These are phyloP conservation scores for Perca schrenkii DNA, from an alignment of 2,113 vertebrate species.

Conservation along the genomic window DNA sequence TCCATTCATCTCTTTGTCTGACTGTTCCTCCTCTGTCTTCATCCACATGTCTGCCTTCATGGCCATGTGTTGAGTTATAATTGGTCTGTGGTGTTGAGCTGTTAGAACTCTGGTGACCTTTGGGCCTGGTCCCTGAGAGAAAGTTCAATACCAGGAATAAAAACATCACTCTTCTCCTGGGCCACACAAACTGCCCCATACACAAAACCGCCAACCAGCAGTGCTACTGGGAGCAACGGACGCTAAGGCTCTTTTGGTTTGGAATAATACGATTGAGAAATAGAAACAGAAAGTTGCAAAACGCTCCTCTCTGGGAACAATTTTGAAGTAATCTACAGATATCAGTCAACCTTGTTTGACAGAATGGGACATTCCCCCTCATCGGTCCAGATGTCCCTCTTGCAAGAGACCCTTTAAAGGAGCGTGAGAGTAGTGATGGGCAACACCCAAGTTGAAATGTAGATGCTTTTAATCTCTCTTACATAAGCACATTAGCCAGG, in stretches of 20 bases:
- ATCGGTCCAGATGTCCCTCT: constrained; percentile 58
- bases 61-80: constrained; percentile 46
- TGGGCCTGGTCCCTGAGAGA: constrained; percentile 45
- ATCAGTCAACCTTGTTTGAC: constrained; percentile 72
- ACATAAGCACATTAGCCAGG: constrained; percentile 57
- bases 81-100: constrained; percentile 50
- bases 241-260: constrained; percentile 3
- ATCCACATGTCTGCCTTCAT: constrained; percentile 4
- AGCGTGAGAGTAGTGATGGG: constrained; percentile 46
- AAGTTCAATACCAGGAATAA: constrained; percentile 65
- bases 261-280: constrained; percentile 31
- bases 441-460: constrained; percentile 54
- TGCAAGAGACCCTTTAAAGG: constrained; percentile 32
- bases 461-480: constrained; percentile 60
- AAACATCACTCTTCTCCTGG: constrained; percentile 60
- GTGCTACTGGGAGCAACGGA: background rate
- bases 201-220: constrained; percentile 15
- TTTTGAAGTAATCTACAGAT: constrained; percentile 43
- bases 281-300: constrained; percentile 30
- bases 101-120: constrained; percentile 63
- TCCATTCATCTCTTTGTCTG: constrained; percentile 3
- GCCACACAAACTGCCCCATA: constrained; percentile 42
- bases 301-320: background rate
- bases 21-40: constrained; percentile 13
- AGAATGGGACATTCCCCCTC: constrained; percentile 47